phyloP scores from a whole-genome alignment of 2,113 vertebrate species.

The Varanus salvator region DNA sequence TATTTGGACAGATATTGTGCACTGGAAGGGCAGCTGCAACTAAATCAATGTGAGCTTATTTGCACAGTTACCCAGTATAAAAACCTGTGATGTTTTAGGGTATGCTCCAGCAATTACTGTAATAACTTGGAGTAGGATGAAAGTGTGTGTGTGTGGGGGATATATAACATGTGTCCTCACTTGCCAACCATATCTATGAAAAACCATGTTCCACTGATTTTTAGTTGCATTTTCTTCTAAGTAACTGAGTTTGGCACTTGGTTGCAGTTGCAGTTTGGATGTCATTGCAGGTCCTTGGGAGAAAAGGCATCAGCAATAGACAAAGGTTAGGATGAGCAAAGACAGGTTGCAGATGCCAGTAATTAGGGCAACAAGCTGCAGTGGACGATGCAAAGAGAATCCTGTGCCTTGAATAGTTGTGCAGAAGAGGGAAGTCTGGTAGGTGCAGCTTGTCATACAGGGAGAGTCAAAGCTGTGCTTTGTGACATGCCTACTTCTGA shows the following conservation, averaged over 20 bases:
- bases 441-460: background rate
- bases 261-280: background rate
- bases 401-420: background rate
- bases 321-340: background rate
- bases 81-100: background rate
- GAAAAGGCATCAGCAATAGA: background rate
- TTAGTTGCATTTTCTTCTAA: background rate
- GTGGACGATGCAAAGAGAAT: background rate
- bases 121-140: background rate
- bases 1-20: conserved; percentile 27
- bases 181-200: background rate
- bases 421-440: background rate
- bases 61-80: background rate
- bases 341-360: background rate
- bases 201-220: background rate
- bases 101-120: background rate
- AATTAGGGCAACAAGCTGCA: background rate
- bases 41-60: background rate
- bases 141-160: too few relatives aligned
- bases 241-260: background rate
- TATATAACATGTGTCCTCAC: too few relatives aligned
- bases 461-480: background rate
- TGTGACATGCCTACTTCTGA: background rate
- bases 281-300: background rate
- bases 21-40: background rate